Percentiles rank a stretch among this genome's conserved stretches.
Conservation (phyloP, 2,797 vertebrate genomes). For the Decapterus maruadsi region DNA sequence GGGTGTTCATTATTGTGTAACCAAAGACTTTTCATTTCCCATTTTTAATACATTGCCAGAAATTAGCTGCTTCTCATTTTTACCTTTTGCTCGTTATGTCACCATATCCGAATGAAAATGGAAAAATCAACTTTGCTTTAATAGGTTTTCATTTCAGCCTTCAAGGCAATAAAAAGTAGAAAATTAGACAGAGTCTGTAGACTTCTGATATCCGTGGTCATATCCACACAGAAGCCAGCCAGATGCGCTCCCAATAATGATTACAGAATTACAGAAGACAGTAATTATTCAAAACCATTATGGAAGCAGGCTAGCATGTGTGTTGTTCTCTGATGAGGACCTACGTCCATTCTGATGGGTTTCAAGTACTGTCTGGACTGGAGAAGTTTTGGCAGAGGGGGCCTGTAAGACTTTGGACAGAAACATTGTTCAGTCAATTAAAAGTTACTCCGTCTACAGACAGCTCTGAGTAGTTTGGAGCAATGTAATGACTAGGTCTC, state of each 20-base stretch:
- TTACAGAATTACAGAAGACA: conserved; percentile 66
- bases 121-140: conserved; percentile 58
- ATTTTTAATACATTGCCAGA: conserved; percentile 33
- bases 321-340: conserved; percentile 46
- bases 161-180: conserved; percentile 59
- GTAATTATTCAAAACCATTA: conserved; percentile 71
- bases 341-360: conserved; percentile 6
- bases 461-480: not conserved
- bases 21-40: not conserved
- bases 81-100: conserved; percentile 41
- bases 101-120: conserved; percentile 40
- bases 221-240: conserved; percentile 43
- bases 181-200: conserved; percentile 70
- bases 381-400: not conserved
- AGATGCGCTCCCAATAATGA: conserved; percentile 55
- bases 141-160: conserved; percentile 71
- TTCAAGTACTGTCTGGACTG: not conserved
- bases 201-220: conserved; percentile 64
- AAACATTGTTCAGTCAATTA: conserved; percentile 1
- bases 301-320: conserved; percentile 36
- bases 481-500: too few relatives aligned
- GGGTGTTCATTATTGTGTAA: not conserved
- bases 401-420: not conserved
- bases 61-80: conserved; percentile 50
- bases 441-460: not conserved